Evolutionary conservation across 2,888 invertebrate species (phyloP), one percentile per base, ranked within the genome.

Genomic region (Syrista parreyssii): DNA sequence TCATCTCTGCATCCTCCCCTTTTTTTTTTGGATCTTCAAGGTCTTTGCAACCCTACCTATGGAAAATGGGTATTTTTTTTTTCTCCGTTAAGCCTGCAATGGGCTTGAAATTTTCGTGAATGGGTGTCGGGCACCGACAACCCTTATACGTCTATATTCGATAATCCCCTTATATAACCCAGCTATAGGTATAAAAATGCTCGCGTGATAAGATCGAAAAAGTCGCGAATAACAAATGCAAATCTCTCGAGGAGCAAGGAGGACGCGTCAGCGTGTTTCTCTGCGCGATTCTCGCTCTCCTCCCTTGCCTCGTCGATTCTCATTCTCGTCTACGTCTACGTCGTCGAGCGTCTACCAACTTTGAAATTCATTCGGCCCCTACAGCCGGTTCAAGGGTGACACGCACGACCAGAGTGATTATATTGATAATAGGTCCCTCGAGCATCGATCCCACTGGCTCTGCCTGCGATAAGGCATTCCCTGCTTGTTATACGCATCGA

Each of bases 351-450:
- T 82, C 36, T 36, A 79, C 80, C 78, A 77, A 74, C 79, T 79
- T 81, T 75, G 78, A 69, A 77, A 79, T 77, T 77, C 55, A 72
- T 23, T 31, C 40, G 75, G 76, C 68, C 76, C 76, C 79, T 77
- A 75, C 40, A 75, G 76, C 76, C 76, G 81, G 80, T 23, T 55
- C 71, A 11, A 71, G 89, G 87, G 84, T 84, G 85, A 86, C 88
- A 86, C 86, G 84, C 85, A 84, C 81, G 82, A 75, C 79, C 81
- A 78, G 79, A 81, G 76, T 84, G 88, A 88, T 88, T 86, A 85
- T 84, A 86, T 86, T 85, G 86, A 86, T 85, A 87, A 87, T 86
- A 77, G 81, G 79, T 81, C 83, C 82, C 86, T 77, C 72, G 85
- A 79, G 83, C 75, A 85, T 85, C 81, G 84, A 84, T 83, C 83